phyloP scores from a whole-genome alignment of 2,888 invertebrate genomes.

The Pyrochroa serraticornis region DNA sequence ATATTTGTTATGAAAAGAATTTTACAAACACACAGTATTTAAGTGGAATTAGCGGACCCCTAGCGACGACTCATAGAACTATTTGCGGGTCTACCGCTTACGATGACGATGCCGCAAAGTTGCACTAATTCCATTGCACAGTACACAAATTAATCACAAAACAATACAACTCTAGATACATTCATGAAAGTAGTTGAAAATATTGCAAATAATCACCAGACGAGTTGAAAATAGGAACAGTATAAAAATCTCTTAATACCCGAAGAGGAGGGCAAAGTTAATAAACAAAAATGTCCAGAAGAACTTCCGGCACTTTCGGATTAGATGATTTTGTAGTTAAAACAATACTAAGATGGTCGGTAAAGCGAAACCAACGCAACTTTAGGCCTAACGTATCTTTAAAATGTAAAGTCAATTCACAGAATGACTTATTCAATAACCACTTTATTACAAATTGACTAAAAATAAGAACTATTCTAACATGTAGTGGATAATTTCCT shows the following conservation, averaged over 20 bases:
- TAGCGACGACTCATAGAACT: background rate
- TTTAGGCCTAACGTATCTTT: constrained; percentile 36
- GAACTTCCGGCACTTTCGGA: background rate
- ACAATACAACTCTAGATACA: constrained; percentile 9
- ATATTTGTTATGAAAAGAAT: constrained; percentile 26
- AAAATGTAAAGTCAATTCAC: constrained; percentile 49
- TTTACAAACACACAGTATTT: constrained; percentile 13
- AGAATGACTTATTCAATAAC: constrained; percentile 49
- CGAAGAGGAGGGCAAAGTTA: background rate
- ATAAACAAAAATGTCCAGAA: background rate
- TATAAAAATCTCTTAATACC: constrained; percentile 20
- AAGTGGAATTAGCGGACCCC: constrained; percentile 16
- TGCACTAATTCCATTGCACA: constrained; percentile 10
- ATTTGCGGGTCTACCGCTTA: too few relatives aligned
- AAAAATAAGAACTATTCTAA: constrained; percentile 54
- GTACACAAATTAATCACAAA: constrained; percentile 10
- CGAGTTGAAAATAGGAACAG: constrained; percentile 26
- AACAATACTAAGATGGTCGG: constrained; percentile 19
- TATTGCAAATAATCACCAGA: constrained; percentile 28
- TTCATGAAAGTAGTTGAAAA: constrained; percentile 11
- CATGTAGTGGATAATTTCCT: constrained; percentile 53
- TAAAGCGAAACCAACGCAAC: constrained; percentile 22
- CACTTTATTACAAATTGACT: constrained; percentile 50
- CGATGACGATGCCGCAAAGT: too few relatives aligned
- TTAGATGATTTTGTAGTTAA: constrained; percentile 24